phyloP scores from a whole-genome alignment of 2,888 invertebrate species.

The Ochropleura leucogaster region DNA sequence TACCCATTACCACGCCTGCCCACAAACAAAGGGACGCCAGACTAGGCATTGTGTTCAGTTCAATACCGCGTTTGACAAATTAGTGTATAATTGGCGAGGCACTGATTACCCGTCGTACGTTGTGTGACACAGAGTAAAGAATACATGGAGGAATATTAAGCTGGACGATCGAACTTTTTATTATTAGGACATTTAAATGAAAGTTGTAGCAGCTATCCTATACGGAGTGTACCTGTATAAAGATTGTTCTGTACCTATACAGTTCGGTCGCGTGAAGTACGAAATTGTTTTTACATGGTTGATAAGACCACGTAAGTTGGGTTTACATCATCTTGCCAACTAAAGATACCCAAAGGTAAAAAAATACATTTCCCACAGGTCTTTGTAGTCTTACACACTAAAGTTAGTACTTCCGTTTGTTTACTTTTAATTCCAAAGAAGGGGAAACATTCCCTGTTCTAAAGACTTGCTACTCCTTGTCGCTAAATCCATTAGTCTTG shows the following conservation, averaged over 20 bases:
- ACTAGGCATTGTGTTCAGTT: constrained; percentile 36
- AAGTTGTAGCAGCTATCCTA: too few relatives aligned
- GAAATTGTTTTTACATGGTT: too few relatives aligned
- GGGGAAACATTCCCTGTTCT: neutral
- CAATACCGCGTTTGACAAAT: constrained; percentile 50
- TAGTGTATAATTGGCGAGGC: constrained; percentile 50
- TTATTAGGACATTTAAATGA: too few relatives aligned
- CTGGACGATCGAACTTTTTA: too few relatives aligned
- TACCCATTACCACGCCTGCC: constrained; percentile 11
- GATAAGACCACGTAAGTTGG: too few relatives aligned
- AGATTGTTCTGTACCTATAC: too few relatives aligned
- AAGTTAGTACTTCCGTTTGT: neutral
- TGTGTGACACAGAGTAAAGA: constrained; percentile 14
- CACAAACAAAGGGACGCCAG: constrained; percentile 39
- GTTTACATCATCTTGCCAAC: too few relatives aligned
- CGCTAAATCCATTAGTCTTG: constrained; percentile 20
- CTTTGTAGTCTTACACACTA: too few relatives aligned
- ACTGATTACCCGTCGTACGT: constrained; percentile 36
- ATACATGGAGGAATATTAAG: constrained; percentile 9
- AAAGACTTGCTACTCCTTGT: neutral
- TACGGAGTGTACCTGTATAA: too few relatives aligned
- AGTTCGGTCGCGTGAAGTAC: too few relatives aligned
- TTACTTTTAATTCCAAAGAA: neutral
- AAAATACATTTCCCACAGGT: too few relatives aligned
- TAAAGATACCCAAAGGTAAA: too few relatives aligned